Evolutionary conservation across 2,888 invertebrate genomes (phyloP), one percentile per base, ranked within the genome.

Genomic region (Oasisia sp.): DNA sequence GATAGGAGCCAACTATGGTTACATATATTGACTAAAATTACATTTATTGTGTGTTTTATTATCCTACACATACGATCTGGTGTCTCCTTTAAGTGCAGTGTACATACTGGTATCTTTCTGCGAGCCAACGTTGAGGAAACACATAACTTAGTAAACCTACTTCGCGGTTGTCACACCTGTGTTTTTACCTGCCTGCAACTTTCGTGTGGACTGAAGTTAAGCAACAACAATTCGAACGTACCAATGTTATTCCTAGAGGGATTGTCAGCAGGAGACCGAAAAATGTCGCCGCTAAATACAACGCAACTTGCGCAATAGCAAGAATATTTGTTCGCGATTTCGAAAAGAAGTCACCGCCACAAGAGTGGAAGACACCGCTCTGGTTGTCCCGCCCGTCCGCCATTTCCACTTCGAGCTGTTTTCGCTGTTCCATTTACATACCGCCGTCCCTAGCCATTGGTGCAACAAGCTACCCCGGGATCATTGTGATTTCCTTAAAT

Each of bases 201-300:
- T 44, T 27, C 32, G 32, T 32, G 19, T 45, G 38, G 38, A 38
- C 45, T 44, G 50, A 32, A 32, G 38, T n/a, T 89, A 44, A 56
- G 27, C 74, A 90, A 91, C 27, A 89, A 58, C 9, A 32, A 89
- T 38, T 45, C 11, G 32, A 14, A 91, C 94, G 92, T 91, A 94
- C 94, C 93, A 94, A 89, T 32, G 93, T 93, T 32, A 94, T 92
- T 92, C 94, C 94, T 74, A 94, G 91, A 32, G 94, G 93, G 32
- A 94, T 92, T 56, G 91, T 92, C 56, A 94, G 93, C 32, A 93
- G 92, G 91, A 93, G 91, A 45, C 94, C 93, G 12, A 93, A 90
- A 89, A 94, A 92, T 32, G 93, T 91, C 14, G 93, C 91, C 19
- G n/a, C 7, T 27, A 74, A 74, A 74, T 74, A 74, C 38, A 44